Base-by-base conservation (phyloP, 2,797 vertebrate genomes). In the Pseudochirops cupreus region DNA sequence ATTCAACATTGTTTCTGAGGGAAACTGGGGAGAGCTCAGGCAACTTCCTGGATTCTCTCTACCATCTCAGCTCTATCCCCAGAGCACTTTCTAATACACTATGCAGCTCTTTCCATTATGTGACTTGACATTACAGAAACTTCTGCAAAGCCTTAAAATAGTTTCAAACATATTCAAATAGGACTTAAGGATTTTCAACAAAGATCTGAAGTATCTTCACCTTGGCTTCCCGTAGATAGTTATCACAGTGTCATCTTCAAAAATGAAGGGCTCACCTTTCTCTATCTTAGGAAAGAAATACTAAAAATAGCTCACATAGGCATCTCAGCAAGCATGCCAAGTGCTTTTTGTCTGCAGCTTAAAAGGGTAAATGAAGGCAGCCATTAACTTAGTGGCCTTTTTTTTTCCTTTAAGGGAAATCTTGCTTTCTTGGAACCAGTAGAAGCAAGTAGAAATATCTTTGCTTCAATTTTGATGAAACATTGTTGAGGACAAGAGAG, bases 231-330 rank as follows among this genome's bases (percentile, higher is more conserved):
- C 91, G 4, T 52, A 52, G 52, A 56, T 94, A 95, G 93, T 39
- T 52, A 89, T 90, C 92, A 95, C 93, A 59, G 87, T 82, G 46
- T 82, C 52, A 92, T 92, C 56, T 95, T 95, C 92, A 91, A 50
- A 92, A 93, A 89, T 92, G 87, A 59, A 56, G 87, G 90, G 28
- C 58, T 92, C 82, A 50, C 7, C 11, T 21, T 62, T 94, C 28
- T 95, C 56, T 93, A 67, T 96, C 92, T 97, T 96, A 95, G 95
- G 39, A 94, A 96, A 67, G 46, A 92, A 62, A 26, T 94, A 91
- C 95, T 95, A 46, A 92, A 94, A 96, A 91, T 95, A 92, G 59
- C 94, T 93, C 56, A 90, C 0, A 67, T 5, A 95, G 52, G 93
- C 91, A 94, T 90, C 46, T 92, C 28, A 93, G 87, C 54, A 59